Evolutionary conservation across 2,797 vertebrate genomes (phyloP).

Genomic region (Craterocephalus amniculus): DNA sequence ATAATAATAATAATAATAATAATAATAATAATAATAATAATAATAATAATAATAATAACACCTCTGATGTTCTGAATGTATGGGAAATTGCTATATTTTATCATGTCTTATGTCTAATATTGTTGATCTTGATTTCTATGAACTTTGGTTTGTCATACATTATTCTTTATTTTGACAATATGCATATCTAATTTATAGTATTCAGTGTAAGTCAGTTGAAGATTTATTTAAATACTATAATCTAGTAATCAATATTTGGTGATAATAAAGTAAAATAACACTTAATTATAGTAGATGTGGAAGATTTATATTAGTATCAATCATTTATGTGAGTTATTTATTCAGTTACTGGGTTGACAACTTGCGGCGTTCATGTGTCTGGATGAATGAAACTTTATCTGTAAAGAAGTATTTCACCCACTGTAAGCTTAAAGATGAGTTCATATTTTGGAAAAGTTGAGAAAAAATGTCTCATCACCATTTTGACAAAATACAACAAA

Average conservation of each 20-base stretch:
- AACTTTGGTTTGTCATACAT: neutral
- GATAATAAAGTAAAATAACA: neutral
- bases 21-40: too few species aligned
- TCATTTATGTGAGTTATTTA: neutral
- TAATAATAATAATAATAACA: neutral
- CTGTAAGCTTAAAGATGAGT: neutral
- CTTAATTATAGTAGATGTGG: neutral
- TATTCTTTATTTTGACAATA: neutral
- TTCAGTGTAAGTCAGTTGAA: neutral
- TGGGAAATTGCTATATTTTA: neutral
- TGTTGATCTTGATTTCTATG: neutral
- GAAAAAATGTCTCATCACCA: neutral
- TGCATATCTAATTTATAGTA: neutral
- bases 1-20: too few species aligned
- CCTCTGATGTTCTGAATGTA: neutral
- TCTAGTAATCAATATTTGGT: neutral
- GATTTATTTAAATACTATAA: neutral
- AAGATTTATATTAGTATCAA: neutral
- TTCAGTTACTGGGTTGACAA: neutral
- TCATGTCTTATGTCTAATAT: neutral
- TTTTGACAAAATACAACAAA: neutral
- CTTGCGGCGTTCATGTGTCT: constrained; percentile 18
- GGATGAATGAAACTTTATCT: constrained; percentile 37
- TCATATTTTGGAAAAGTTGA: neutral
- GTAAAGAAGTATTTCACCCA: constrained; percentile 61